These are phyloP conservation scores for Metacarcinus magister DNA, from an alignment of 2,888 invertebrate species.

Conservation along the genomic window DNA sequence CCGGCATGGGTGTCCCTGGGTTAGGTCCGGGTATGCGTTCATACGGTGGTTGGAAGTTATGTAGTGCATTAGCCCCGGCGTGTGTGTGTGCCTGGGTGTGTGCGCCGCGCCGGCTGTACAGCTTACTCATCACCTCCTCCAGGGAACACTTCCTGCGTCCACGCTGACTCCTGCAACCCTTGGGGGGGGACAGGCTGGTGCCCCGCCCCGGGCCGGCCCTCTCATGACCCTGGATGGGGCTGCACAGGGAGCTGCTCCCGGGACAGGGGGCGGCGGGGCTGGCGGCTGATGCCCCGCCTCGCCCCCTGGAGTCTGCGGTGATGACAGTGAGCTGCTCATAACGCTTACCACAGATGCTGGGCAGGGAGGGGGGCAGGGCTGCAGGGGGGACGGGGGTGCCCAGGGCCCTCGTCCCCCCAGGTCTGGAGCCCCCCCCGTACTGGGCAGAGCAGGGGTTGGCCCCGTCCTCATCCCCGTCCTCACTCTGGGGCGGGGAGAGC, in stretches of 20 bases:
- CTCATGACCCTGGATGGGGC: neutral
- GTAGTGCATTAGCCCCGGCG: neutral
- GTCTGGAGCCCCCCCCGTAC: neutral
- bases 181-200: neutral
- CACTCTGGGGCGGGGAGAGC: slow-evolving; percentile 58
- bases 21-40: neutral
- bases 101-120: slow-evolving; percentile 47
- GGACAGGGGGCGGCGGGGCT: neutral
- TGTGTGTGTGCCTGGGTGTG: neutral
- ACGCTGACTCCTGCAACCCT: slow-evolving; percentile 58
- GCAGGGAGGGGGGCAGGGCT: slow-evolving; percentile 63
- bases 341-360: slow-evolving; percentile 66
- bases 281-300: neutral
- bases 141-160: slow-evolving; percentile 73
- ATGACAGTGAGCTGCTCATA: slow-evolving; percentile 61
- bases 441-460: slow-evolving; percentile 8
- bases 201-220: slow-evolving; percentile 4
- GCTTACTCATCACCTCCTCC: slow-evolving; percentile 72
- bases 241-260: neutral
- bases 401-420: neutral
- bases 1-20: neutral
- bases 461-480: slow-evolving; percentile 56
- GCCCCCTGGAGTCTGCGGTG: slow-evolving; percentile 35
- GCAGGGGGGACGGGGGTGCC: neutral
- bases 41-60: neutral